phyloP scores from a whole-genome alignment of 1,140 invertebrate genomes.

The Palaemon carinicauda region DNA sequence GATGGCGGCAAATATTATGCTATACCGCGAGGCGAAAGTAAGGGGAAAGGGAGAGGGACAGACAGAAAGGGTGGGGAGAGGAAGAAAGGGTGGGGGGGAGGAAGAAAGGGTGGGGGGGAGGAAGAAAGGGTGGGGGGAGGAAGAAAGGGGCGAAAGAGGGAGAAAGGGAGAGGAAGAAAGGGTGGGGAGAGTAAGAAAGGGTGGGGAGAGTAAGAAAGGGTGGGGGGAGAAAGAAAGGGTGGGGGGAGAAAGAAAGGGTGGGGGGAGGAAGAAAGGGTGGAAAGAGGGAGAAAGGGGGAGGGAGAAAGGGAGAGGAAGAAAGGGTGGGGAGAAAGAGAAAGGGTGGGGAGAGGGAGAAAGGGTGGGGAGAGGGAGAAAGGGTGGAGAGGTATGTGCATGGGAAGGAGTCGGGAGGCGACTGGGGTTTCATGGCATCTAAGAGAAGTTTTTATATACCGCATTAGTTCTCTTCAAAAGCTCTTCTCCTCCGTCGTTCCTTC shows the following conservation, averaged over 20 bases:
- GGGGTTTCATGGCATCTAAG: no score
- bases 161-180: not conserved
- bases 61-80: not conserved
- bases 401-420: no score
- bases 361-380: no score
- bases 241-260: not conserved
- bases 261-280: not conserved
- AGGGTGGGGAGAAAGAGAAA: no score
- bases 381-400: no score
- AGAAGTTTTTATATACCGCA: no score
- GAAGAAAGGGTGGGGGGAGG: not conserved
- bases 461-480: no score
- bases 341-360: no score
- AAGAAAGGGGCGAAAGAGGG: not conserved
- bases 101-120: not conserved
- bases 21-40: no score
- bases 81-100: not conserved
- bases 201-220: not conserved
- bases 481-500: no score
- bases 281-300: not conserved
- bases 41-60: not conserved
- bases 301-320: not conserved
- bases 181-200: not conserved
- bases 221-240: not conserved
- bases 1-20: no score